Evolutionary conservation across 2,888 invertebrate genomes (phyloP).

Genomic region (Sclerodermus sp.): DNA sequence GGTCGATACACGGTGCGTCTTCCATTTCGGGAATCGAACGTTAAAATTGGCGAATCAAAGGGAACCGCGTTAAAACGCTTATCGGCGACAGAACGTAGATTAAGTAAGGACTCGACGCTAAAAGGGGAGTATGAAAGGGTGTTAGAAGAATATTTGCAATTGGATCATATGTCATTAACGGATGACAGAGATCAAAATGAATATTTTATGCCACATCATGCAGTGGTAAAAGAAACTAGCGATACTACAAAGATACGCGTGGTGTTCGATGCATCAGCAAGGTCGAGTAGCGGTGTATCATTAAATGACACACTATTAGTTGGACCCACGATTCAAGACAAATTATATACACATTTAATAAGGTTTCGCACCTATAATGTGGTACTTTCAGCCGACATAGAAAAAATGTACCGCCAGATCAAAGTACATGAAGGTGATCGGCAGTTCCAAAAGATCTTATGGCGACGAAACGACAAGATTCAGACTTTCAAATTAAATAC

Average conservation of each 20-base stretch:
- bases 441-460: conserved; percentile 13
- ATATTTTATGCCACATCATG: conserved; percentile 20
- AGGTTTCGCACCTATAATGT: conserved; percentile 14
- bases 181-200: too few species aligned
- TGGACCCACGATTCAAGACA: conserved; percentile 14
- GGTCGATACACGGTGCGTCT: conserved; percentile 30
- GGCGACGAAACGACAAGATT: conserved; percentile 9
- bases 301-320: conserved; percentile 10
- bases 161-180: conserved; percentile 19
- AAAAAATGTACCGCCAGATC: conserved; percentile 13
- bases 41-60: conserved; percentile 23
- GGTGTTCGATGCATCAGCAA: conserved; percentile 15
- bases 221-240: conserved; percentile 10
- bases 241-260: conserved; percentile 13
- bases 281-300: conserved; percentile 2
- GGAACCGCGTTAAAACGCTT: conserved; percentile 29
- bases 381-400: conserved; percentile 16
- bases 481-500: conserved; percentile 10
- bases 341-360: conserved; percentile 10
- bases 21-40: conserved; percentile 21
- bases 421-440: conserved; percentile 8
- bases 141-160: conserved; percentile 20
- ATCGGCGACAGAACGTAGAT: conserved; percentile 24
- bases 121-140: conserved; percentile 20
- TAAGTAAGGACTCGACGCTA: conserved; percentile 22